These are phyloP conservation scores for Apamea monoglypha DNA, from an alignment of 2,888 invertebrate species.

Conservation along the genomic window DNA sequence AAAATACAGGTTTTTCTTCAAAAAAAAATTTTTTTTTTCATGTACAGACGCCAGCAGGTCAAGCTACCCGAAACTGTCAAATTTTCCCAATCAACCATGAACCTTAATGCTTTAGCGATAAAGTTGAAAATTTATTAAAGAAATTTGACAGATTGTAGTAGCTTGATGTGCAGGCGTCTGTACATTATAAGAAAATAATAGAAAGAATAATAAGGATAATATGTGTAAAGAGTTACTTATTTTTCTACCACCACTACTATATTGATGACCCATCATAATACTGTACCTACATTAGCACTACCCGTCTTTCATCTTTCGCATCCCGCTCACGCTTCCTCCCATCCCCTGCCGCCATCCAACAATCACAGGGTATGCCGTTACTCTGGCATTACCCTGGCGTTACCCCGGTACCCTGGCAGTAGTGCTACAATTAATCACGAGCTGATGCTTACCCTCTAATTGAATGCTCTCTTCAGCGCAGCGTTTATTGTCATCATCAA, in stretches of 20 bases:
- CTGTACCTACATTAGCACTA: background rate
- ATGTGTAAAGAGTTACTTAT: background rate
- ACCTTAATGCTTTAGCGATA: too few species aligned
- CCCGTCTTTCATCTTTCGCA: background rate
- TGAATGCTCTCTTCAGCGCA: constrained; percentile 76
- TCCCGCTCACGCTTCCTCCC: background rate
- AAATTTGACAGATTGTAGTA: too few species aligned
- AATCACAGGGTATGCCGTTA: constrained; percentile 1
- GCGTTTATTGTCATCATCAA: constrained; percentile 79
- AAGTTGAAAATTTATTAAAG: too few species aligned
- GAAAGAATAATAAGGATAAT: background rate
- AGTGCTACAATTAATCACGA: constrained; percentile 71
- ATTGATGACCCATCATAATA: background rate
- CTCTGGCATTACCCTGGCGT: constrained; percentile 17
- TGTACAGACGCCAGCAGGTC: too few species aligned
- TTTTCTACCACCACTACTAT: background rate
- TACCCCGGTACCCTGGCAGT: constrained; percentile 23
- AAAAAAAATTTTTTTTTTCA: background rate
- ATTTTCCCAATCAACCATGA: too few species aligned
- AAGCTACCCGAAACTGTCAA: too few species aligned
- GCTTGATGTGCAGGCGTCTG: too few species aligned
- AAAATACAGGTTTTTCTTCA: too few species aligned
- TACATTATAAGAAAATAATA: background rate
- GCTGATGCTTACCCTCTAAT: constrained; percentile 80
- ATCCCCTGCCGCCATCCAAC: constrained; percentile 33